Evolutionary conservation across 2,113 vertebrate genomes (phyloP), one percentile per base, ranked within the genome.

Genomic region (Lepus timidus): DNA sequence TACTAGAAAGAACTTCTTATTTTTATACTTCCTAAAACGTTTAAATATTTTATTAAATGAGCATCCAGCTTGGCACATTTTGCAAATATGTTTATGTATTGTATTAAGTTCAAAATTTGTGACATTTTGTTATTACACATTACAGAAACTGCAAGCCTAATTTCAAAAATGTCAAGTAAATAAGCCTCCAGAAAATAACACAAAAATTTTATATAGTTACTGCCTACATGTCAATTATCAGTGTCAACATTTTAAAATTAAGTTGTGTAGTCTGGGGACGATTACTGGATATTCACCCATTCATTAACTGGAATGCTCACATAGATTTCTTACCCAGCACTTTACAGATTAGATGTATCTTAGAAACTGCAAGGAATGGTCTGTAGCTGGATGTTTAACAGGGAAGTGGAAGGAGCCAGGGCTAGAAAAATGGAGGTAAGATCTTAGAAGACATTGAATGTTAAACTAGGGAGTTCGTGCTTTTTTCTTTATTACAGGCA

Each of bases 11-110:
- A 67, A 52, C 12, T 79, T 22, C 1, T 44, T 29, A 62, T 80
- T 90, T 92, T 82, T 94, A 67, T 19, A 81, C 36, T 92, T 85
- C 19, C 52, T 90, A 92, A 95, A 87, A 93, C 73, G 22, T 81
- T 92, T 88, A 91, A 92, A 55, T 31, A 4, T 94, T 91, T 94
- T 62, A 84, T 58, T 93, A 91, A 87, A n/a, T 90, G 88, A 84
- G 73, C 10, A 82, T 76, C 36, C 8, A 79, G 9, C 12, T 90
- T 44, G n/a, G 13, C 12, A 74, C 2, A 89, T 90, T 96, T 91
- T 91, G 6, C 91, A 91, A 94, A 94, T 94, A 87, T 49, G 23
- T 81, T 94, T 86, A 86, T 85, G 9, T 27, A 90, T 61, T 89
- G 67, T 51, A 83, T 89, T 80, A 80, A 89, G 61, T 93, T 95